Evolutionary conservation across 1,140 invertebrate genomes (phyloP).

Genomic region (Radopholus similis): DNA sequence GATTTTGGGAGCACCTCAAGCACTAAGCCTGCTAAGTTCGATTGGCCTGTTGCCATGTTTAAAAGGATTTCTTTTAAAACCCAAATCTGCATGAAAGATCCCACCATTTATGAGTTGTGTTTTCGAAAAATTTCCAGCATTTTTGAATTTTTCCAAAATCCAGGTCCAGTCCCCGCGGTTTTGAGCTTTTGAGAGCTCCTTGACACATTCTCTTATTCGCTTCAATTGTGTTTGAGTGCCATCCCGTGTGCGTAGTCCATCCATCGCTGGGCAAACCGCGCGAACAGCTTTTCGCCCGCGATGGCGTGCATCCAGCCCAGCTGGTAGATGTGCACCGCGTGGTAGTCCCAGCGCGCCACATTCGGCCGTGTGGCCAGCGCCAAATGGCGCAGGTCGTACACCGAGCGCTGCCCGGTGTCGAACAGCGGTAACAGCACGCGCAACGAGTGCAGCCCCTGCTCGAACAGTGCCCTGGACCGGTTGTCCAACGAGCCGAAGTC

Average conservation of each 20-base stretch:
- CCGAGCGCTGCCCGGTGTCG: slow-evolving; percentile 6
- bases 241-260: slow-evolving; percentile 4
- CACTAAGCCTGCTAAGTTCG: too few relatives aligned
- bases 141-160: not conserved
- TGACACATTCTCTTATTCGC: not conserved
- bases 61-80: not conserved
- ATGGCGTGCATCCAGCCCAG: slow-evolving; percentile 6
- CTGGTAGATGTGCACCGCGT: not conserved
- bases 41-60: too few relatives aligned
- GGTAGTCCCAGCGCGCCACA: slow-evolving; percentile 7
- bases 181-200: too few relatives aligned
- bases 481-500: slow-evolving; percentile 6
- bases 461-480: not conserved
- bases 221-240: not conserved
- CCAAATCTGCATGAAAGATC: not conserved
- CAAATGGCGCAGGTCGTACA: slow-evolving; percentile 12
- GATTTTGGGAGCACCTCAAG: too few relatives aligned
- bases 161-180: too few relatives aligned
- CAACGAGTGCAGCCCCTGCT: slow-evolving; percentile 4
- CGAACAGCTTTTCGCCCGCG: not conserved
- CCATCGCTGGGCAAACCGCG: slow-evolving; percentile 2
- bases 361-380: not conserved
- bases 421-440: slow-evolving; percentile 5
- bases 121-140: not conserved
- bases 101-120: not conserved